Evolutionary conservation across 2,888 invertebrate species (phyloP).

Genomic region (Hyppa rectilinea): DNA sequence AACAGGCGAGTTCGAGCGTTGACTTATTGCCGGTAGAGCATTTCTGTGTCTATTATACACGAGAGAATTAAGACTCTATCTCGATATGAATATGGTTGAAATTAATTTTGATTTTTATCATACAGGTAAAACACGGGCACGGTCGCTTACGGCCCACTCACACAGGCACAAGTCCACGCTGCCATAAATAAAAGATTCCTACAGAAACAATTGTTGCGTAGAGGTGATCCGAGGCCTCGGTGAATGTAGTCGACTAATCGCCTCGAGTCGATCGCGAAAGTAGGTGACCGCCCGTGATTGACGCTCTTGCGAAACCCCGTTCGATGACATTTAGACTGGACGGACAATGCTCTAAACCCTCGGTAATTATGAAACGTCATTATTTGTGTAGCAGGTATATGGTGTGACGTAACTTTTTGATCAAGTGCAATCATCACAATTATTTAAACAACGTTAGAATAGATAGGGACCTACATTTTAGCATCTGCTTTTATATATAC

Average conservation of each 20-base stretch:
- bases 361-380: slow-evolving; percentile 85
- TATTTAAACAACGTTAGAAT: neutral
- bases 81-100: slow-evolving; percentile 63
- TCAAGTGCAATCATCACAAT: slow-evolving; percentile 39
- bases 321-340: slow-evolving; percentile 90
- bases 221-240: slow-evolving; percentile 89
- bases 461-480: neutral
- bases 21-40: slow-evolving; percentile 90
- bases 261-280: slow-evolving; percentile 89
- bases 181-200: slow-evolving; percentile 91
- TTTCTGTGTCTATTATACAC: slow-evolving; percentile 78
- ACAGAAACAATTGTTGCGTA: slow-evolving; percentile 91
- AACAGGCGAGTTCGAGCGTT: slow-evolving; percentile 91
- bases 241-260: slow-evolving; percentile 90
- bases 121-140: slow-evolving; percentile 90
- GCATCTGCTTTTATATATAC: neutral
- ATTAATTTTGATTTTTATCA: slow-evolving; percentile 61
- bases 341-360: slow-evolving; percentile 85
- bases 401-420: slow-evolving; percentile 41
- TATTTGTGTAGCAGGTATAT: slow-evolving; percentile 66
- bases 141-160: slow-evolving; percentile 83
- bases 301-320: slow-evolving; percentile 89
- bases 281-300: slow-evolving; percentile 90
- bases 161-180: slow-evolving; percentile 82
- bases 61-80: slow-evolving; percentile 72